Conservation (phyloP, 2,888 invertebrate genomes). For the Apantesis nais region DNA sequence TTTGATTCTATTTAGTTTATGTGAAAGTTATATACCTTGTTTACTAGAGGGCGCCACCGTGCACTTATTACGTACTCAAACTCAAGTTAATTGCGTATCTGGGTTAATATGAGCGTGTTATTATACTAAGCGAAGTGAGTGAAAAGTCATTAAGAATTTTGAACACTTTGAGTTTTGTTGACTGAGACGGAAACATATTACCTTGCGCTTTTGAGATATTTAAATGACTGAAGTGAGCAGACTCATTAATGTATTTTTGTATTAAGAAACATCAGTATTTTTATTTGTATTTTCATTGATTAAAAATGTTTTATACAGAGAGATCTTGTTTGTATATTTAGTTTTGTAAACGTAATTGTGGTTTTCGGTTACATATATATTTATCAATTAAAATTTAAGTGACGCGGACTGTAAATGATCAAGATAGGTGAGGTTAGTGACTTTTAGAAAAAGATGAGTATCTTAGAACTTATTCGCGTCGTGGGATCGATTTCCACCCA, state of each 20-base stretch:
- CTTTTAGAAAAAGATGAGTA: too few relatives aligned
- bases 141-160: slow-evolving; percentile 20
- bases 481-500: too few relatives aligned
- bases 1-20: slow-evolving; percentile 50
- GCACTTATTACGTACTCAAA: slow-evolving; percentile 42
- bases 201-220: not conserved
- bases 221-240: not conserved
- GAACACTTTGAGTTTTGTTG: slow-evolving; percentile 12
- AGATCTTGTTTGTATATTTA: not conserved
- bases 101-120: slow-evolving; percentile 27
- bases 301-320: too few relatives aligned
- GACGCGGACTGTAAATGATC: too few relatives aligned
- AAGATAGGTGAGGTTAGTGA: too few relatives aligned
- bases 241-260: not conserved
- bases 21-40: slow-evolving; percentile 45
- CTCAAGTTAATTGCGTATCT: slow-evolving; percentile 36
- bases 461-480: too few relatives aligned
- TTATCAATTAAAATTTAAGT: too few relatives aligned
- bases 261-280: not conserved
- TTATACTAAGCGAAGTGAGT: slow-evolving; percentile 16
- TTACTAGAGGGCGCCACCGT: slow-evolving; percentile 40
- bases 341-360: too few relatives aligned
- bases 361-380: too few relatives aligned
- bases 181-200: not conserved
- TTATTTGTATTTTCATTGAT: not conserved